Base-by-base conservation (phyloP, 2,113 vertebrate species). In the Lophochroa leadbeateri region DNA sequence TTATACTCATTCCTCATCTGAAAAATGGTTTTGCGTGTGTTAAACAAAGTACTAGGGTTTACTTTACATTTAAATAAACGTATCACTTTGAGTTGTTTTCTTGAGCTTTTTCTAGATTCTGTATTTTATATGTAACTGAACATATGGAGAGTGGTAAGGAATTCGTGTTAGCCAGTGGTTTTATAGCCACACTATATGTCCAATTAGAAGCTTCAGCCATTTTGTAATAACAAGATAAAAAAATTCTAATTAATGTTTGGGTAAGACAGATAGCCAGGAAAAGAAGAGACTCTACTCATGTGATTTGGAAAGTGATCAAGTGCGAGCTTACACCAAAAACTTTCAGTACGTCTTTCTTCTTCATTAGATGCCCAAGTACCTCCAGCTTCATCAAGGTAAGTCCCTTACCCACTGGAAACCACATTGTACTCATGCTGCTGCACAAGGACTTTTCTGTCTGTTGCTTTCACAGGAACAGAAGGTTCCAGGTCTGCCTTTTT, bases 401-500 rank as follows among this genome's bases (percentile, higher is more conserved):
- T 33, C 17, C 46, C 9, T 14, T 2, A 11, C 2, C 24, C n/a
- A 2, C 4, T 9, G 20, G 50, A 67, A 85, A 58, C 20, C 24
- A 6, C 0, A 0, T 1, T 14, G 24, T 10, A 21, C 3, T 46
- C 0, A 0, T 14, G 46, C 31, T 37, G 20, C 67, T 49, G 50
- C 1, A 2, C 29, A 4, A 1, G 28, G 20, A 90, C 71, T n/a
- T 55, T 16, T 13, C n/a, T 47, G 33, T n/a, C 28, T 27, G 2
- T 11, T 17, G 53, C 46, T 67, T 78, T 52, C 2, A 4, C 6
- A 16, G 46, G n/a, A 84, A 50, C 11, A 41, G 55, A 63, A 57
- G 10, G 17, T 41, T 74, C 10, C 50, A 50, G 8, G 7, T 43
- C 74, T 69, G 41, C 29, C 17, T 25, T 68, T 46, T 81, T 8